Base-by-base conservation (phyloP, 2,888 invertebrate species). In the Agrypnus murinus region DNA sequence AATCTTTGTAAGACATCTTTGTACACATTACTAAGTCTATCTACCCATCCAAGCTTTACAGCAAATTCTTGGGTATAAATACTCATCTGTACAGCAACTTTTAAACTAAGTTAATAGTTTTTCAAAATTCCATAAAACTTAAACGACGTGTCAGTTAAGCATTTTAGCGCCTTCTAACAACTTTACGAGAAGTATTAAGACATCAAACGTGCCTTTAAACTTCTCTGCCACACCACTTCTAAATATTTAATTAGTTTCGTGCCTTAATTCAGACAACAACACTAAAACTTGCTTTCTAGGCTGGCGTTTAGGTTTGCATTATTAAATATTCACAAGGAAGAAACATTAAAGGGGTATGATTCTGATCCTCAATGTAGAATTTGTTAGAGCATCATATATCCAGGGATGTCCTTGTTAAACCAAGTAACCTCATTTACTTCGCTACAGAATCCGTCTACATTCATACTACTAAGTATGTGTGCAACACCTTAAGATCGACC, bases 181-280 rank as follows among this genome's bases (percentile, higher is more conserved):
- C n/a, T n/a, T n/a, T n/a, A n/a, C n/a, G n/a, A n/a, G n/a, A n/a
- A n/a, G n/a, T 36, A 8, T 8, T 36, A 36, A 36, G 36, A 36
- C 36, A 36, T 36, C 36, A 36, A 36, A 36, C 36, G 10, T 8
- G 10, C 53, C 34, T 2, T 14, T 9, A n/a, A 15, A 55, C 34
- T 55, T 34, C 7, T 53, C 8, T 25, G 10, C 15, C 53, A 14
- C 7, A 17, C 10, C 48, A 10, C 34, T 6, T 1, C 34, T 55
- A 55, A 55, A 55, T 55, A 55, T 55, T 55, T 34, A 55, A 55
- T 55, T 55, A 55, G 8, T 14, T 53, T 4, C 10, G 12, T 8
- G 46, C 9, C 25, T 25, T 55, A 34, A 34, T 55, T 15, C 9
- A 10, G 53, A 25, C 32, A 34, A 25, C 53, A 34, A 34, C 46